Base-by-base conservation (phyloP, 1,140 invertebrate genomes). In the Listronotus oregonensis region DNA sequence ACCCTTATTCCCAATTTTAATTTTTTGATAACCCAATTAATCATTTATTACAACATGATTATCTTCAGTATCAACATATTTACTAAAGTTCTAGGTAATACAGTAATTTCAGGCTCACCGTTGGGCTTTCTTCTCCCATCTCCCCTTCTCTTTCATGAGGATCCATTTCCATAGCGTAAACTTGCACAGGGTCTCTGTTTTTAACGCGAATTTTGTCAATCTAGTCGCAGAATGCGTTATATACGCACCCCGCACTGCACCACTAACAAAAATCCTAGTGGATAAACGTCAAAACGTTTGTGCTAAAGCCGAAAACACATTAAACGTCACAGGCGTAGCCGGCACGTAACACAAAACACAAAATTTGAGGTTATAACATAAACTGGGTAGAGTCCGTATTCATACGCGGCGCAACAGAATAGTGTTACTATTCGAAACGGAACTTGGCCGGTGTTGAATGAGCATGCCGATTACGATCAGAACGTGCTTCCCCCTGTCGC, bases 161-260 rank as follows among this genome's bases (percentile, higher is more conserved):
- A 81, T 89, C 86, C 80, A 87, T 85, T 70, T 88, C 88, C 89
- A 92, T 91, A 81, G 87, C 88, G 84, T 91, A 91, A 82, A 89
- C 88, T 82, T 90, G 90, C 79, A 91, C 86, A 76, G 91, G 91
- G 77, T 92, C 90, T 85, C 88, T 86, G 80, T 93, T 92, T 89
- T 93, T 94, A 78, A 92, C 89, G 85, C 91, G 88, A 93, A 93
- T 94, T 88, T 93, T 94, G 90, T 83, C 82, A 84, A 75, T 85
- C 66, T 69, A 44, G 49, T 68, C 52, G 77, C 75, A 77, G 75
- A 77, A 77, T 77, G 77, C 76, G 54, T 37, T 0, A 10, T 11
- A 31, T 18, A 68, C 69, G 75, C 77, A 77, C 74, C 67, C 73
- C 67, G 69, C 75, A 56, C 66, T 70, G 21, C 61, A 68, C 60